Conservation (phyloP, 2,888 invertebrate species). For the Yponomeuta sedellus region DNA sequence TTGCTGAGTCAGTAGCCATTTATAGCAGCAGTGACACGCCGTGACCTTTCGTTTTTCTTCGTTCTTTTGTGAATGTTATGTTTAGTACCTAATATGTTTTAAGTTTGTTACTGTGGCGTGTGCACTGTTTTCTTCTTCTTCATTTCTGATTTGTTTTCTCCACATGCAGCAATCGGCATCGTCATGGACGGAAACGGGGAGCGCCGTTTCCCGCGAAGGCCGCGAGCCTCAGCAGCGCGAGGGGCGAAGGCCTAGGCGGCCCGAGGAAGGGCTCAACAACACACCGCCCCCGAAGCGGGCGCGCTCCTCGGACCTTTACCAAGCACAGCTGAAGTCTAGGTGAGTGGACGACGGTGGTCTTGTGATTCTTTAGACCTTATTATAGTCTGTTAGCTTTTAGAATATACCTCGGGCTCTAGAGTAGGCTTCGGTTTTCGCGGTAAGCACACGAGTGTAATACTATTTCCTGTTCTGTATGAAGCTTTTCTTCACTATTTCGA, state of each 20-base stretch:
- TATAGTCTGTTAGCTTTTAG: too few relatives aligned
- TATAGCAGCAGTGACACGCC: too few relatives aligned
- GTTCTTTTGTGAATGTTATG: too few relatives aligned
- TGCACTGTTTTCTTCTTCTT: neutral
- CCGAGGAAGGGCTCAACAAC: slow-evolving; percentile 64
- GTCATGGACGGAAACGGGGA: slow-evolving; percentile 70
- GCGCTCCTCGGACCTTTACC: slow-evolving; percentile 81
- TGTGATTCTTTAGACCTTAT: neutral
- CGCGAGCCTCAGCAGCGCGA: slow-evolving; percentile 49
- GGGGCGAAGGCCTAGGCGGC: slow-evolving; percentile 71
- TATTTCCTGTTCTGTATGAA: too few relatives aligned
- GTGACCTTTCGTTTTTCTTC: too few relatives aligned
- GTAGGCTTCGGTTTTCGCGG: too few relatives aligned
- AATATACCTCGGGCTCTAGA: too few relatives aligned
- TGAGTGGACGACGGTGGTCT: slow-evolving; percentile 33
- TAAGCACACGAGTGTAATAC: too few relatives aligned
- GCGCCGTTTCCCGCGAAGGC: slow-evolving; percentile 59
- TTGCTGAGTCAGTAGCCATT: too few relatives aligned
- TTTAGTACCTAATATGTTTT: too few relatives aligned
- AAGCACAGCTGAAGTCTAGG: slow-evolving; percentile 77
- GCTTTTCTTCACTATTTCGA: too few relatives aligned
- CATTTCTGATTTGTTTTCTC: neutral
- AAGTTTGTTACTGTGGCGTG: too few relatives aligned
- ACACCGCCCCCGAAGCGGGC: slow-evolving; percentile 82
- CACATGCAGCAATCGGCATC: slow-evolving; percentile 51